Percentiles rank a stretch among this genome's conserved stretches.
Evolutionary conservation across 2,113 vertebrate genomes (phyloP).

Genomic region (Amblyopsis rosae): DNA sequence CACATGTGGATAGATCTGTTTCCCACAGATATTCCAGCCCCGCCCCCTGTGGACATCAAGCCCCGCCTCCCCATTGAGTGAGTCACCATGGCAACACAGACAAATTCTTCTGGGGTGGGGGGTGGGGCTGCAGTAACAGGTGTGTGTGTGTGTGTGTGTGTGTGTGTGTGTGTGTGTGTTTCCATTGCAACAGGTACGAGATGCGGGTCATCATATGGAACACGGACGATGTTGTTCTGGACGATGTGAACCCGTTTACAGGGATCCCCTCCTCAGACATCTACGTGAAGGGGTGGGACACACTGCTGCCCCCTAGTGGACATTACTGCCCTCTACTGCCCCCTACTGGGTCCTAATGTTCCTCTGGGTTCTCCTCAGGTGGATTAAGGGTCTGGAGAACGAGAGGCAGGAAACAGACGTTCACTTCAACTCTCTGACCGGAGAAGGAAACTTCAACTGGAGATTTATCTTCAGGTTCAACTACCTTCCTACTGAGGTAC

Average conservation of each 20-base stretch:
- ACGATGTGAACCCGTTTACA: slow-evolving; percentile 90
- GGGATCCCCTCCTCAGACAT: slow-evolving; percentile 91
- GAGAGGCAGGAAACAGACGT: slow-evolving; percentile 95
- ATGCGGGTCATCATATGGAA: slow-evolving; percentile 95
- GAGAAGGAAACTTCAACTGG: slow-evolving; percentile 97
- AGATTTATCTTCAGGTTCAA: slow-evolving; percentile 89
- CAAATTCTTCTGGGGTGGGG: not conserved
- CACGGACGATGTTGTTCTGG: slow-evolving; percentile 87
- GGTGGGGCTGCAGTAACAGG: no score
- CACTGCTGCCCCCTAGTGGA: not conserved
- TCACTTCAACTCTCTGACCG: slow-evolving; percentile 93
- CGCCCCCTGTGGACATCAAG: slow-evolving; percentile 87
- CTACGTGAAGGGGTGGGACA: slow-evolving; percentile 87
- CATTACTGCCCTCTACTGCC: not conserved
- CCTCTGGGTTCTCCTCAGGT: slow-evolving; percentile 72
- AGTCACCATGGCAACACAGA: slow-evolving; percentile 8
- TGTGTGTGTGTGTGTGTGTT: slow-evolving; percentile 3
- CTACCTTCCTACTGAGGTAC: slow-evolving; percentile 87
- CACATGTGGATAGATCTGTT: slow-evolving; percentile 98
- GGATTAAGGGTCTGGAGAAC: slow-evolving; percentile 88
- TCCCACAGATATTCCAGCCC: slow-evolving; percentile 85
- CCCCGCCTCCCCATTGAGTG: slow-evolving; percentile 87
- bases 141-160: no score
- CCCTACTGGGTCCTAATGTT: not conserved
- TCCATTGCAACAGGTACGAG: slow-evolving; percentile 81